Percentiles rank a stretch among this genome's conserved stretches.
Evolutionary conservation across 2,888 invertebrate genomes (phyloP).

Genomic region (Drosophila barbarae): DNA sequence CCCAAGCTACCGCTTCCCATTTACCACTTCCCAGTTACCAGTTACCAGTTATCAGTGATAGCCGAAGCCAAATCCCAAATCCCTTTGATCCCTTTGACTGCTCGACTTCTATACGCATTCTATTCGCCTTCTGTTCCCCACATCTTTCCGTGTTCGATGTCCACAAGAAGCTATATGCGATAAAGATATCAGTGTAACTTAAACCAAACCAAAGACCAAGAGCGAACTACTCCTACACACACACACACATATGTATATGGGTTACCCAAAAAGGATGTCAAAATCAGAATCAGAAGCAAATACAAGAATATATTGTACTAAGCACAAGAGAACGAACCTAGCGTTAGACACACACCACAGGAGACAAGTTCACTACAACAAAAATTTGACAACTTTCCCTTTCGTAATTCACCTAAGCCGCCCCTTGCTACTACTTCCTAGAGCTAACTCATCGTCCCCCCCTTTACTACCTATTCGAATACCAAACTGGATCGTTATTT

Average conservation of each 20-base stretch:
- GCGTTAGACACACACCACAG: slow-evolving; percentile 25
- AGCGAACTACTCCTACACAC: slow-evolving; percentile 40
- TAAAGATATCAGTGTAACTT: slow-evolving; percentile 43
- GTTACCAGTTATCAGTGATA: slow-evolving; percentile 9
- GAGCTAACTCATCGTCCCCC: slow-evolving; percentile 20
- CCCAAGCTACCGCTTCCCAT: not conserved
- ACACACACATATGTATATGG: slow-evolving; percentile 31
- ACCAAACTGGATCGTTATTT: slow-evolving; percentile 36
- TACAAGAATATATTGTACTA: slow-evolving; percentile 27
- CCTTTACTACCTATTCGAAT: slow-evolving; percentile 19
- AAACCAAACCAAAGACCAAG: slow-evolving; percentile 46
- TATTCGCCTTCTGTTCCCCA: slow-evolving; percentile 13
- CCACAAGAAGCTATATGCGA: slow-evolving; percentile 40
- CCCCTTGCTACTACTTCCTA: slow-evolving; percentile 26
- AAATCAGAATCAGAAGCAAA: slow-evolving; percentile 3
- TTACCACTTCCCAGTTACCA: not conserved
- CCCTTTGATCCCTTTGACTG: slow-evolving; percentile 19
- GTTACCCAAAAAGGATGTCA: slow-evolving; percentile 15
- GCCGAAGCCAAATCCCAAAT: slow-evolving; percentile 8
- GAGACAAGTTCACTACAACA: slow-evolving; percentile 24
- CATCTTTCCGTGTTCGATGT: slow-evolving; percentile 42
- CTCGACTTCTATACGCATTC: slow-evolving; percentile 11
- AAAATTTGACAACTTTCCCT: slow-evolving; percentile 9
- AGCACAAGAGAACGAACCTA: slow-evolving; percentile 27
- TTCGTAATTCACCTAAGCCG: slow-evolving; percentile 18